Base-by-base conservation (phyloP, 1,140 invertebrate genomes). In the Psilanteris sp. region DNA sequence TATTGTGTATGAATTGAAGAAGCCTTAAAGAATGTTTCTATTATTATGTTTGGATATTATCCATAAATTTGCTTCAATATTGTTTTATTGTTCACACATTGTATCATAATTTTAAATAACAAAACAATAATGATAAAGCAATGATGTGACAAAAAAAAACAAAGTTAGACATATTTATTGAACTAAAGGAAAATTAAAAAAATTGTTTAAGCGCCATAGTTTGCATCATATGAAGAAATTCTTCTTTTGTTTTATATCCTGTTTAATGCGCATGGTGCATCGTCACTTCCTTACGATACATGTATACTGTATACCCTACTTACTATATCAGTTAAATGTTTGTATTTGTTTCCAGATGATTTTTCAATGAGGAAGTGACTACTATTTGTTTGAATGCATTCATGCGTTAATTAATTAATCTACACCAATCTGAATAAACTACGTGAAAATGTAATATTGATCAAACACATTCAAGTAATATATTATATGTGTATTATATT, bases 221-320 rank as follows among this genome's bases (percentile, higher is more conserved):
- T 72, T 72, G 68, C 68, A 9, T 72, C 68, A 72, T 22, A 55
- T 62, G 57, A 39, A 57, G 37, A 37, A 61, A 61, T 61, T 71
- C 68, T 57, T 57, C 68, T 72, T 62, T 72, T 72, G 55, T 72
- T 41, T 72, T 72, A 50, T 46, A 72, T 72, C 68, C 57, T 62
- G 68, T 57, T 27, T 24, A 46, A 1, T 20, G 29, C 67, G 44
- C 36, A 22, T 54, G 55, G 32, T 71, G 67, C 68, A 72, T 36
- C 32, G 68, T 72, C 68, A 72, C 68, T 72, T 72, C 68, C 68
- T 72, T 55, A 18, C 46, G 46, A 52, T 55, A 57, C 26, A 57
- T 57, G 20, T 48, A 46, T 16, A 24, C n/a, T n/a, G n/a, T 36
- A 27, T 57, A 31, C 31, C 46, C n/a, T n/a, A 20, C 2, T 5